These are phyloP conservation scores for Notospermus geniculatus DNA, from an alignment of 1,140 invertebrate genomes.

Conservation along the genomic window DNA sequence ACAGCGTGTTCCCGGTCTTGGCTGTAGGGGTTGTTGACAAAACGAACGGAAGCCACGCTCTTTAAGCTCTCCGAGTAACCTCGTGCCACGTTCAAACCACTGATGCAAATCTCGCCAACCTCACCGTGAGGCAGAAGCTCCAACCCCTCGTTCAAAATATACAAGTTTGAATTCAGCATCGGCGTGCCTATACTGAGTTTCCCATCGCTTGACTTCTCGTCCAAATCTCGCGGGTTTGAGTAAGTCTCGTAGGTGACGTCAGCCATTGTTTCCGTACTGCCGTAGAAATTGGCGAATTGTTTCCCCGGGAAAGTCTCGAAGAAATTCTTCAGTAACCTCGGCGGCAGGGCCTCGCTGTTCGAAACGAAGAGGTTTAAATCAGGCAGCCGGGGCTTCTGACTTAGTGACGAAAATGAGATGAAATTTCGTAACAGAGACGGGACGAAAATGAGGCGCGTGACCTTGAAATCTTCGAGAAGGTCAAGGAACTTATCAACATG, in stretches of 20 bases:
- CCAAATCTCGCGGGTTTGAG: conserved; percentile 59
- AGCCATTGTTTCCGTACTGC: conserved; percentile 83
- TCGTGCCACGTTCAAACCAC: neutral
- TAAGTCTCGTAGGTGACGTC: conserved; percentile 72
- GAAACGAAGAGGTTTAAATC: neutral
- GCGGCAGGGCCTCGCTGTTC: conserved; percentile 73
- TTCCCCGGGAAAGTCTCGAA: conserved; percentile 66
- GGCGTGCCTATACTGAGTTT: neutral
- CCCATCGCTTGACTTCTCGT: conserved; percentile 25
- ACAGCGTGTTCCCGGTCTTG: conserved; percentile 48
- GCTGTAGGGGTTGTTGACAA: neutral
- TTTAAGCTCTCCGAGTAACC: neutral
- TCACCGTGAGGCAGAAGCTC: neutral
- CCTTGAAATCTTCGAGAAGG: conserved; percentile 65
- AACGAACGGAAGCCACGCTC: too few relatives aligned
- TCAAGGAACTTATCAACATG: conserved; percentile 64
- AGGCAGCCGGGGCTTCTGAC: neutral
- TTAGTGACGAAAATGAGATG: conserved; percentile 68
- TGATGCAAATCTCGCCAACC: neutral
- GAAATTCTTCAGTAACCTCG: conserved; percentile 69
- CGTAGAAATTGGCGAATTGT: conserved; percentile 82
- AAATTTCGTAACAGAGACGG: conserved; percentile 77
- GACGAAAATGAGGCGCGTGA: conserved; percentile 75
- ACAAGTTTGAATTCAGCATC: neutral
- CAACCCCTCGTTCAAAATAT: conserved; percentile 1